These are phyloP conservation scores for Philonicus albiceps DNA, from an alignment of 2,888 invertebrate species.

Conservation along the genomic window DNA sequence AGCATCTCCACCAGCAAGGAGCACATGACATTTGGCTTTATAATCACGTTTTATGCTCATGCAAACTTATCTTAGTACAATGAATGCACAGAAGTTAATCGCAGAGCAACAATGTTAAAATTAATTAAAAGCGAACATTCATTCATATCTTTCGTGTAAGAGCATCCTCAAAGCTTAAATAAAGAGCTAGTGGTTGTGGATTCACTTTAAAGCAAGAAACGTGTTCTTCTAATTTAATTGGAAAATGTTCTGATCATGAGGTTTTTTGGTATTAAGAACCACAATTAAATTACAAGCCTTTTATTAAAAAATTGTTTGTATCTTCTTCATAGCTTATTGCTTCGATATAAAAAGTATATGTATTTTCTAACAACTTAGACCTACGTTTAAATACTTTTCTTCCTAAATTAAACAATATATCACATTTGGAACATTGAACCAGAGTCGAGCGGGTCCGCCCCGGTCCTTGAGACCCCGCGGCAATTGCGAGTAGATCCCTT, in stretches of 20 bases:
- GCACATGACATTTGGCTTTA: background rate
- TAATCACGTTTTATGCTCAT: background rate
- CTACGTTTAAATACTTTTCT: conserved; percentile 24
- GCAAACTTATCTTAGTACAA: background rate
- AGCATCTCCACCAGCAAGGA: background rate
- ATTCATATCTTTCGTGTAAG: background rate
- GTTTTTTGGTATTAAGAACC: background rate
- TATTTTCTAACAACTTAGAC: background rate
- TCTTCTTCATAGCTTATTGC: background rate
- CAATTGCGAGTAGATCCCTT: background rate
- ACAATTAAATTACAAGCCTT: background rate
- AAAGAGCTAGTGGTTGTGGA: background rate
- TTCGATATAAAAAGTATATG: conserved; percentile 25
- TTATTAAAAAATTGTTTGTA: conserved; percentile 17
- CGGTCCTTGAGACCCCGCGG: background rate
- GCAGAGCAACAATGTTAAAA: background rate
- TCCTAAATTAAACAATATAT: conserved; percentile 26
- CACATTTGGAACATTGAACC: conserved; percentile 32
- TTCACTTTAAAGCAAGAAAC: background rate
- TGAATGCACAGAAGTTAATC: background rate
- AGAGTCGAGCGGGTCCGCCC: background rate
- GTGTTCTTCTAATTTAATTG: background rate
- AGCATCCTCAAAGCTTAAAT: background rate
- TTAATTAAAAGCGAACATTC: background rate
- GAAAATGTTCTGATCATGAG: background rate